These are phyloP conservation scores for Malurus cyaneus DNA, from an alignment of 2,113 vertebrate species.

Conservation along the genomic window DNA sequence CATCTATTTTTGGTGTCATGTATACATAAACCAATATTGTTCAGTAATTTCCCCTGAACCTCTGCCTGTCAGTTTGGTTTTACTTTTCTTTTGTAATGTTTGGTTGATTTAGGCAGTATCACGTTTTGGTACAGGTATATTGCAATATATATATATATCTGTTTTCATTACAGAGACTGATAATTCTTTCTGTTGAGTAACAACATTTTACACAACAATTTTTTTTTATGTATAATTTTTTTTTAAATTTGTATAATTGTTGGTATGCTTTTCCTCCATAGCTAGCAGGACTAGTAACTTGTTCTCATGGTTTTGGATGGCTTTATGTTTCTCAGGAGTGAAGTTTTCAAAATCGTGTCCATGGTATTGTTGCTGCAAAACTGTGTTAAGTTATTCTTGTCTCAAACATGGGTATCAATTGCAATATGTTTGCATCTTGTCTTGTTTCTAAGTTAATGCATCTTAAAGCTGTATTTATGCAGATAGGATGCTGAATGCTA, in stretches of 20 bases:
- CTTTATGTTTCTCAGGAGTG: conserved; percentile 22
- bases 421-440: conserved; percentile 13
- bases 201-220: neutral
- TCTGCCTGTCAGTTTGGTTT: conserved; percentile 6
- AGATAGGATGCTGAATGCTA: neutral
- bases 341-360: conserved; percentile 4
- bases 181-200: neutral
- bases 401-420: neutral
- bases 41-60: neutral
- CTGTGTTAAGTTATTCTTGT: neutral
- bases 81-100: neutral
- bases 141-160: neutral
- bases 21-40: conserved; percentile 18
- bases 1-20: conserved; percentile 46
- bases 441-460: conserved; percentile 31
- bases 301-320: conserved; percentile 4
- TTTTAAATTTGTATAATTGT: neutral
- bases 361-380: conserved; percentile 14
- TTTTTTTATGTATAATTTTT: neutral
- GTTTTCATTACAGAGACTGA: conserved; percentile 19
- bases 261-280: conserved; percentile 16
- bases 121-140: conserved; percentile 37
- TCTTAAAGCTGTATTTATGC: neutral
- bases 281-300: conserved; percentile 16
- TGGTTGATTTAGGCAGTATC: conserved; percentile 25